Conservation (phyloP, 2,113 vertebrate genomes). For the Serilophus lunatus region DNA sequence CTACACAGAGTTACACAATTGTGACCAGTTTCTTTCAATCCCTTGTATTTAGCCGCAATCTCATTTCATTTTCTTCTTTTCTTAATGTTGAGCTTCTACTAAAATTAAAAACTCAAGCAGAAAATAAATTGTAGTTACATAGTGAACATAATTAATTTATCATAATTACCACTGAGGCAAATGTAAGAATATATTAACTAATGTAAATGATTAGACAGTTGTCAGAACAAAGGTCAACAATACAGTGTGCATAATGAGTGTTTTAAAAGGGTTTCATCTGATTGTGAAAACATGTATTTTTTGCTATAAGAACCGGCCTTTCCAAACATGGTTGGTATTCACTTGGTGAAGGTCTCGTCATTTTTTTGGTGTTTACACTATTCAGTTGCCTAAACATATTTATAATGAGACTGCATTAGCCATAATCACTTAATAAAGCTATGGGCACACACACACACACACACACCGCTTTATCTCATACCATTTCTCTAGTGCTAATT, state of each 20-base stretch:
- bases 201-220: background rate
- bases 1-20: background rate
- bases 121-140: background rate
- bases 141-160: background rate
- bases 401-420: background rate
- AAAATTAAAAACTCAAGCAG: background rate
- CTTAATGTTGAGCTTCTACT: background rate
- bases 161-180: background rate
- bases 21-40: background rate
- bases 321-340: background rate
- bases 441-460: no score
- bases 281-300: background rate
- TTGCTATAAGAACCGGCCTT: background rate
- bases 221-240: background rate
- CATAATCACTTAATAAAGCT: background rate
- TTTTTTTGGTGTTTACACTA: background rate
- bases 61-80: background rate
- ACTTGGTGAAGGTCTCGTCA: fast-evolving
- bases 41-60: background rate
- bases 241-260: background rate
- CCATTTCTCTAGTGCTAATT: background rate
- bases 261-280: background rate
- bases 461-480: background rate
- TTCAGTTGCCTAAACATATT: background rate
- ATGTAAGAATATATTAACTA: background rate